A percentile compares a stretch with the other conserved stretches of the same genome.
phyloP scores from a whole-genome alignment of 1,140 invertebrate genomes.

The Lepidotrigona ventralis region DNA sequence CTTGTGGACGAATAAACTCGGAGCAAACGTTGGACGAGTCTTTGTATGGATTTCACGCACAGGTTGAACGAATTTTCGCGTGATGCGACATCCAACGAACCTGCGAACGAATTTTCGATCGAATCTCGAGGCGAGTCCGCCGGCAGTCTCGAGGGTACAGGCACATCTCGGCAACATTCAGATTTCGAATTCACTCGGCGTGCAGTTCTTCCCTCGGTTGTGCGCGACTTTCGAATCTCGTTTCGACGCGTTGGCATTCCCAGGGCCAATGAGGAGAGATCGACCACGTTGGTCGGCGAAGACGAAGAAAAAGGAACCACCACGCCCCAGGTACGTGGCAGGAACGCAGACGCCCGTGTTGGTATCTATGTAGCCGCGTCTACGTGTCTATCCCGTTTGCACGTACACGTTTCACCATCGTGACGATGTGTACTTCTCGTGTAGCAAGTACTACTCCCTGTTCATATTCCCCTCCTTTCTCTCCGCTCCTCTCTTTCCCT shows the following conservation, averaged over 20 bases:
- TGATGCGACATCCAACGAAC: not conserved
- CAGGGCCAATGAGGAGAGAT: slow-evolving; percentile 68
- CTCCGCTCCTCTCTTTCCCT: not conserved
- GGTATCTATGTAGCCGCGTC: slow-evolving; percentile 54
- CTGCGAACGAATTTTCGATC: not conserved
- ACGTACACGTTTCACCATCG: slow-evolving; percentile 28
- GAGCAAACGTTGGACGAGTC: not conserved
- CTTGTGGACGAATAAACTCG: too few species aligned
- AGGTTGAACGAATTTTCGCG: not conserved
- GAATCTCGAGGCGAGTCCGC: not conserved
- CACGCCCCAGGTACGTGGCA: slow-evolving; percentile 73
- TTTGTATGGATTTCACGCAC: not conserved
- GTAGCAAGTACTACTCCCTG: slow-evolving; percentile 51
- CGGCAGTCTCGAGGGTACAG: not conserved
- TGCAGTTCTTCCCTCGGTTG: slow-evolving; percentile 47
- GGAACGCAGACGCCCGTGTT: slow-evolving; percentile 61
- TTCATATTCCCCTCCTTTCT: slow-evolving; percentile 14
- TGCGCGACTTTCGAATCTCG: slow-evolving; percentile 68
- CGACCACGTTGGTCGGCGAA: slow-evolving; percentile 58
- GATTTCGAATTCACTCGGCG: slow-evolving; percentile 61
- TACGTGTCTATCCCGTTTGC: slow-evolving; percentile 50
- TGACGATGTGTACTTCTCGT: slow-evolving; percentile 54
- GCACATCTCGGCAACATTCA: slow-evolving; percentile 14
- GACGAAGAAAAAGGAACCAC: slow-evolving; percentile 70
- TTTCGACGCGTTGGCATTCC: slow-evolving; percentile 68